A percentile compares a stretch with the other conserved stretches of the same genome.
phyloP scores from a whole-genome alignment of 1,140 invertebrate genomes.

The Aphis craccivora region DNA sequence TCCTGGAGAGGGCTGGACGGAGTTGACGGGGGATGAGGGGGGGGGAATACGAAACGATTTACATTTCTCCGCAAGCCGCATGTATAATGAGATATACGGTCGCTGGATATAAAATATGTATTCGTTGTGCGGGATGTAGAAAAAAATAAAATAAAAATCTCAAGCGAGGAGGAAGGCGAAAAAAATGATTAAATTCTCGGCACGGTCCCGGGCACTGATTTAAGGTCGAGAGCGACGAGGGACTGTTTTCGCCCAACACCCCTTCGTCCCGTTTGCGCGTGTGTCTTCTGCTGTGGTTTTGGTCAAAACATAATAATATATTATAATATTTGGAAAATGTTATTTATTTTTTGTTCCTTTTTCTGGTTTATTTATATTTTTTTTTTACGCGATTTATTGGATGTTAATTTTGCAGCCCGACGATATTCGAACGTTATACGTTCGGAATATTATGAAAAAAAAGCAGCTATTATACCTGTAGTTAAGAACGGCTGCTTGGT shows the following conservation, averaged over 20 bases:
- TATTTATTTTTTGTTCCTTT: not conserved
- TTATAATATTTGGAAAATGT: slow-evolving; percentile 31
- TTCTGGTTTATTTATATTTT: not conserved
- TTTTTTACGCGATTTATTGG: not conserved
- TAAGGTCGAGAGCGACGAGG: slow-evolving; percentile 38
- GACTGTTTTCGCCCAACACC: slow-evolving; percentile 5
- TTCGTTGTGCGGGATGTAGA: slow-evolving; percentile 26
- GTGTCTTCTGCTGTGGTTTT: not conserved
- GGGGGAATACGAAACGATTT: slow-evolving; percentile 36
- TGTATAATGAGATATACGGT: slow-evolving; percentile 57
- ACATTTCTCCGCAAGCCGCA: slow-evolving; percentile 56
- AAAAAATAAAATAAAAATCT: slow-evolving; percentile 36
- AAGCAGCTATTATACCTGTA: not conserved
- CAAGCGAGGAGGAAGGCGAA: slow-evolving; percentile 25
- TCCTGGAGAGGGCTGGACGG: not conserved
- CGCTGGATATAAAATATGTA: slow-evolving; percentile 56
- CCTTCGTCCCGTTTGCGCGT: not conserved
- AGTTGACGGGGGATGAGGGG: not conserved
- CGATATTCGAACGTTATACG: not conserved
- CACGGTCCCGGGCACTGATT: slow-evolving; percentile 49
- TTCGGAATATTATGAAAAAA: not conserved
- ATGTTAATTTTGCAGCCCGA: not conserved
- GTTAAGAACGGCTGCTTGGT: not conserved
- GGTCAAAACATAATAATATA: slow-evolving; percentile 38
- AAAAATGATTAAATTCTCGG: slow-evolving; percentile 55